Percentiles rank a stretch among this genome's conserved stretches.
Evolutionary conservation across 2,113 vertebrate genomes (phyloP).

Genomic region (Crotalus horridus): DNA sequence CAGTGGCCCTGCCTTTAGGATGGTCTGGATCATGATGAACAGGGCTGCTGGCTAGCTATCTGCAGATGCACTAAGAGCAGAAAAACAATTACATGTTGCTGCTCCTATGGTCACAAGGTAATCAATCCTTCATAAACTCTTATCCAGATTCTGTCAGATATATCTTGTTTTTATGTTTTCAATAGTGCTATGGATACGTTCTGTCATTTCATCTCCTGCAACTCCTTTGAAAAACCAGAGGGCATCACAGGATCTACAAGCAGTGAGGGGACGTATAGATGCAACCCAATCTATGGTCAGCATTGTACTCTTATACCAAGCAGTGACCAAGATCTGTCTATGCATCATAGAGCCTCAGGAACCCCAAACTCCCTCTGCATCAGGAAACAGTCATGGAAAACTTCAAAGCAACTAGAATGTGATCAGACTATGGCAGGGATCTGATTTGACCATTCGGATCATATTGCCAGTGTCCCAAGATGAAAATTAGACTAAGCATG

Average conservation of each 20-base stretch:
- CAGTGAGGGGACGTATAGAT: not conserved
- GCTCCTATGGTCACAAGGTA: not conserved
- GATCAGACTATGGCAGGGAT: not conserved
- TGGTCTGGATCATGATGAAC: not conserved
- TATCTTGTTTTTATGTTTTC: not conserved
- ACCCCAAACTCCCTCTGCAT: not conserved
- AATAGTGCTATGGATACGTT: not conserved
- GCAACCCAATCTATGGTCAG: not conserved
- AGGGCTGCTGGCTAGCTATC: not conserved
- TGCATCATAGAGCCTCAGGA: not conserved
- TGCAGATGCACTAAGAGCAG: not conserved
- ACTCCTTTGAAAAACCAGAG: not conserved
- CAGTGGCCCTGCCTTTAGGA: not conserved
- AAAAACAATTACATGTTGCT: not conserved
- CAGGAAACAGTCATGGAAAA: not conserved
- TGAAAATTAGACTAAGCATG: not conserved
- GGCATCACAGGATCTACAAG: not conserved
- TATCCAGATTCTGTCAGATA: not conserved
- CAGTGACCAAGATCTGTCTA: not conserved
- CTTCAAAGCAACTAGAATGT: not conserved
- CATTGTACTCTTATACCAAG: not conserved
- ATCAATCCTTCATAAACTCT: not conserved
- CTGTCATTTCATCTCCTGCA: not conserved
- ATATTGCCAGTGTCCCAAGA: not conserved
- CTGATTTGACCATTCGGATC: not conserved